These are phyloP conservation scores for Bembecia ichneumoniformis DNA, from an alignment of 2,888 invertebrate genomes.

Conservation along the genomic window DNA sequence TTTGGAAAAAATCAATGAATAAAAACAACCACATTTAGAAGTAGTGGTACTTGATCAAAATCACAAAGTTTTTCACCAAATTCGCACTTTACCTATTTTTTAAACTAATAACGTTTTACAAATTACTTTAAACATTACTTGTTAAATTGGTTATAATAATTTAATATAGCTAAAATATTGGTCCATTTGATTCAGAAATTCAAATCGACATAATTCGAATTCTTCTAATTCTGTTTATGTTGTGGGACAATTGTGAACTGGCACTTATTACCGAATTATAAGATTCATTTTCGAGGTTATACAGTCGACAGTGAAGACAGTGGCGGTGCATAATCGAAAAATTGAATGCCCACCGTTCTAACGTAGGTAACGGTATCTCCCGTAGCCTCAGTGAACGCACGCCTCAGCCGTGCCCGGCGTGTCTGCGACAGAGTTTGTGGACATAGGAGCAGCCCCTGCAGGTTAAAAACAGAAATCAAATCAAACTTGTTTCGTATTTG, in stretches of 20 bases:
- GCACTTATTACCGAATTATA: background rate
- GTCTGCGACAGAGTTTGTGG: constrained; percentile 92
- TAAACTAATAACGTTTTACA: no score
- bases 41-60: no score
- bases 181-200: no score
- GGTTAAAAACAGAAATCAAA: constrained; percentile 60
- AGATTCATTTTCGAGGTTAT: constrained; percentile 31
- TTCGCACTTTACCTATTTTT: no score
- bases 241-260: background rate
- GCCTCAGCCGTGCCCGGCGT: constrained; percentile 86
- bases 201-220: no score
- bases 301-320: constrained; percentile 40
- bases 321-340: constrained; percentile 54
- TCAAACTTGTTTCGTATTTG: constrained; percentile 35
- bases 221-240: no score
- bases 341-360: constrained; percentile 82
- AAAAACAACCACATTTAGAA: no score
- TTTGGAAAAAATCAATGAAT: no score
- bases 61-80: no score
- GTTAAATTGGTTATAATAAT: no score
- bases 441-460: constrained; percentile 89
- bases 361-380: constrained; percentile 90
- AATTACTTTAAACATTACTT: no score
- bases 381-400: constrained; percentile 91
- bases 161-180: no score